Evolutionary conservation across 2,113 vertebrate genomes (phyloP), one percentile per base, ranked within the genome.

Genomic region (Himantopus leucocephalus): DNA sequence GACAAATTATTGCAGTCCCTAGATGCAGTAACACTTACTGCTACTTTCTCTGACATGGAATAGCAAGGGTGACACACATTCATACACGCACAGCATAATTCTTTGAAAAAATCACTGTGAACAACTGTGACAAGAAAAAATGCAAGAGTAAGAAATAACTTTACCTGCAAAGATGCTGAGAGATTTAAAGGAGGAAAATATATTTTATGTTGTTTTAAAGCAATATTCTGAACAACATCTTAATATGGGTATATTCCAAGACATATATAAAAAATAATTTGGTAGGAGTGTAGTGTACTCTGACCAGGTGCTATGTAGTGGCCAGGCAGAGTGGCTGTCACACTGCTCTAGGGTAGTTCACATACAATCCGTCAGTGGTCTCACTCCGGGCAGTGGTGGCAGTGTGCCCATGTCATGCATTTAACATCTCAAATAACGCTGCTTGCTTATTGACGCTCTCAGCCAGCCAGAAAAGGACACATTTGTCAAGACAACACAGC

Each of bases 391-490:
- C 79, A 58, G 73, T 8, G 43, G 41, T 45, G 89, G 91, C 87
- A 84, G 67, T 16, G 71, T 85, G 90, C 67, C 50, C 39, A 8
- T n/a, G 43, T 67, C 64, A 73, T 48, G 81, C 47, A 58, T 53
- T 73, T 88, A 67, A 37, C 47, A 74, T 17, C 66, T 59, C 89
- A 52, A 8, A 56, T 88, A 89, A 94, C 2, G 20, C 85, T 41
- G 5, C 78, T 72, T 85, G 94, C 94, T 93, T 89, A 81, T 64
- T 78, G 93, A 53, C 35, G 12, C 37, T 50, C 14, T 93, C 90
- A 85, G 35, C 45, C 43, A 6, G 95, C 47, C 95, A 85, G 96
- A 68, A 79, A 97, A 72, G 82, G 70, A 73, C 34, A 32, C n/a
- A 22, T 78, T 79, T 75, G 73, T 52, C 83, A 94, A 15, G 37